phyloP scores from a whole-genome alignment of 2,797 vertebrate species.

The Clamator glandarius region DNA sequence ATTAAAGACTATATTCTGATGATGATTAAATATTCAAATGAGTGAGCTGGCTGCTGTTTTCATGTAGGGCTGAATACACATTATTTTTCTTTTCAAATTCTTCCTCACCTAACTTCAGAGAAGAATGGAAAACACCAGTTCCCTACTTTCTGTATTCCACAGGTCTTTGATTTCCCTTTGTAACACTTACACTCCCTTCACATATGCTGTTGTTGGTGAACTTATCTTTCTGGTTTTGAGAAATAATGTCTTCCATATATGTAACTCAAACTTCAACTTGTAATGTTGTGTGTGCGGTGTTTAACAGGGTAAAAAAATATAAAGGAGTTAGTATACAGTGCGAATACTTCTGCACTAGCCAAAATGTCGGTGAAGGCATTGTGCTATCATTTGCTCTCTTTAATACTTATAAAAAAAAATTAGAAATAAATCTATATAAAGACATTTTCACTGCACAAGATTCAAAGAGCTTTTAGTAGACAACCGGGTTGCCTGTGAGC shows the following conservation, averaged over 20 bases:
- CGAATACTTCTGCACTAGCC: neutral
- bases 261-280: slow-evolving; percentile 36
- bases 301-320: neutral
- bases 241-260: slow-evolving; percentile 34
- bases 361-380: neutral
- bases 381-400: neutral
- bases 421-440: slow-evolving; percentile 36
- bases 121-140: slow-evolving; percentile 7
- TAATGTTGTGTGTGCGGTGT: neutral
- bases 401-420: neutral
- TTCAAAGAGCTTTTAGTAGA: slow-evolving; percentile 4
- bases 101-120: neutral
- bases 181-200: neutral
- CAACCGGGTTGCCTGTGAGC: neutral
- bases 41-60: neutral
- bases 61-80: neutral
- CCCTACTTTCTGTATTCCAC: neutral
- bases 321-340: neutral
- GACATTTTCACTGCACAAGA: neutral
- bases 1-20: slow-evolving; percentile 6
- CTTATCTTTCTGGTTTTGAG: slow-evolving; percentile 20
- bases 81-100: slow-evolving; percentile 10
- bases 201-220: neutral
- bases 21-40: slow-evolving; percentile 26
- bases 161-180: slow-evolving; percentile 20